Evolutionary conservation across 1,140 invertebrate genomes (phyloP).

Genomic region (Zelostemma sp.): DNA sequence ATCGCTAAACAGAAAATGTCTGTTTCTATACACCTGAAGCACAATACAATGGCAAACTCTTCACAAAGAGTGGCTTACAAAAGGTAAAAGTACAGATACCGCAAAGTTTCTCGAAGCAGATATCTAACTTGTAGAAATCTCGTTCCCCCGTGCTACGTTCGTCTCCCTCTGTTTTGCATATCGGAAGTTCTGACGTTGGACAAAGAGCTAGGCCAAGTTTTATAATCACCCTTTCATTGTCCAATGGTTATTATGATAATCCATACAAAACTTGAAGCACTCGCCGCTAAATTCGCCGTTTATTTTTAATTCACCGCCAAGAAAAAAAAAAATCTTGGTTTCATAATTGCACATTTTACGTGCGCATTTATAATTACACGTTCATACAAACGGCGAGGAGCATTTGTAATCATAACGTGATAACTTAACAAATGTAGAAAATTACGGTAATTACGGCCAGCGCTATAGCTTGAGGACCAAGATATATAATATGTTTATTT

Average conservation of each 20-base stretch:
- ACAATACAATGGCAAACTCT: neutral
- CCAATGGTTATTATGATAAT: conserved; percentile 25
- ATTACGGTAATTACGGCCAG: conserved; percentile 7
- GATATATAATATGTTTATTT: conserved; percentile 36
- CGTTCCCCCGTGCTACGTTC: conserved; percentile 13
- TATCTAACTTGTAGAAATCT: conserved; percentile 15
- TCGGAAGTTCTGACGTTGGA: conserved; percentile 13
- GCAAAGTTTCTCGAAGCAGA: conserved; percentile 18
- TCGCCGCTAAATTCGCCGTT: too few relatives aligned
- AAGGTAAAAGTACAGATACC: conserved; percentile 8
- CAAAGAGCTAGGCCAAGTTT: conserved; percentile 20
- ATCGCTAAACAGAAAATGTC: neutral
- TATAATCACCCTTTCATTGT: conserved; percentile 21
- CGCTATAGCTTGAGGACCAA: conserved; percentile 21
- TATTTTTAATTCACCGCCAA: neutral
- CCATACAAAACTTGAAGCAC: conserved; percentile 11
- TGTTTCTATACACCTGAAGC: neutral
- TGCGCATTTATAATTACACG: too few relatives aligned
- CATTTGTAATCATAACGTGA: too few relatives aligned
- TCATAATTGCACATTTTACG: too few relatives aligned
- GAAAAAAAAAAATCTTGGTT: conserved; percentile 14
- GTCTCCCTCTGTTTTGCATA: conserved; percentile 24
- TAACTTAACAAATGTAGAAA: too few relatives aligned
- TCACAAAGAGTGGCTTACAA: neutral
- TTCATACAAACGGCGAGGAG: too few relatives aligned